Evolutionary conservation across 2,113 vertebrate genomes (phyloP).

Genomic region (Triplophysa tibetana): DNA sequence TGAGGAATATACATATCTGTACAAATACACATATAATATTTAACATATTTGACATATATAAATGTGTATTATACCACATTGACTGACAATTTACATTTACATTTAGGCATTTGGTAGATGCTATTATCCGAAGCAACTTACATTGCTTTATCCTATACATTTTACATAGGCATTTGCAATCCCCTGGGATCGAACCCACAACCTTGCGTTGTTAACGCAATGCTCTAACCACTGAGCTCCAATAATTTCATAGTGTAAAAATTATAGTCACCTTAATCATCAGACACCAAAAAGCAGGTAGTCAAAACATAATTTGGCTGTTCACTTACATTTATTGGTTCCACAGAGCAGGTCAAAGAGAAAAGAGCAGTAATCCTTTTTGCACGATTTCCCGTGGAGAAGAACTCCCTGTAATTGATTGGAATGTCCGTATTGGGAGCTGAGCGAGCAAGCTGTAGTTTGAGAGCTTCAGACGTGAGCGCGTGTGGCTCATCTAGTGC

Average conservation of each 20-base stretch:
- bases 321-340: constrained; percentile 9
- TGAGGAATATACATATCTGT: background rate
- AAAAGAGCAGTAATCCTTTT: background rate
- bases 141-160: too few species aligned
- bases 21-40: too few species aligned
- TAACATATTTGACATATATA: background rate
- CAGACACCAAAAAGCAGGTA: background rate
- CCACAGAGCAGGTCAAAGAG: background rate
- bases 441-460: background rate
- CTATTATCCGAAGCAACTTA: too few species aligned
- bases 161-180: too few species aligned
- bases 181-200: too few species aligned
- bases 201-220: too few species aligned
- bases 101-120: too few species aligned
- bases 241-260: too few species aligned
- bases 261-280: background rate
- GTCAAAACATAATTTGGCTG: background rate
- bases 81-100: too few species aligned
- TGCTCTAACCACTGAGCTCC: too few species aligned
- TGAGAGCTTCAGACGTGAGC: background rate
- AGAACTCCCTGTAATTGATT: background rate
- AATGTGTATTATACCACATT: background rate
- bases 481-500: background rate
- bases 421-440: background rate
- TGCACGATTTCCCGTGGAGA: background rate